Conservation (phyloP, 2,888 invertebrate species). For the Xestia rhomboidea region DNA sequence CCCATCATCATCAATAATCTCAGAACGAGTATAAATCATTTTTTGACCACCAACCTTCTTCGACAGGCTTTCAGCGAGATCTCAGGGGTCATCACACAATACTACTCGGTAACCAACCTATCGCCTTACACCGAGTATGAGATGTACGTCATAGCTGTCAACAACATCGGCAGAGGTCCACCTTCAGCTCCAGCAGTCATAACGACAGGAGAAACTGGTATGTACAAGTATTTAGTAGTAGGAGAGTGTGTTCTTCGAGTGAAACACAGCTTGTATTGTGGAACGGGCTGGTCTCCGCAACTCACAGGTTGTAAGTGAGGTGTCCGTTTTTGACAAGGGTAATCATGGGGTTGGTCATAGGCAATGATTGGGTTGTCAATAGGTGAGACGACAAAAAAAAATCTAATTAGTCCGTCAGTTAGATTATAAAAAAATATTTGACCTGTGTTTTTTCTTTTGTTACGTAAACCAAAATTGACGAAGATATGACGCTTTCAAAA, state of each 20-base stretch:
- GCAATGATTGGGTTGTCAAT: no score
- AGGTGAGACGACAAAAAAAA: no score
- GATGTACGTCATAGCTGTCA: slow-evolving; percentile 98
- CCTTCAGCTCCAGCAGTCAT: slow-evolving; percentile 97
- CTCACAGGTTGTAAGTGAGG: slow-evolving; percentile 11
- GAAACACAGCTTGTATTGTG: slow-evolving; percentile 2
- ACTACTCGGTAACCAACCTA: slow-evolving; percentile 96
- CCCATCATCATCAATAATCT: background rate
- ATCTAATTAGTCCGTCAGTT: no score
- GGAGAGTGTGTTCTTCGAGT: slow-evolving; percentile 23
- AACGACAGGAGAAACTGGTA: slow-evolving; percentile 99
- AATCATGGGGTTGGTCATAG: background rate
- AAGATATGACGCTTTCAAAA: no score
- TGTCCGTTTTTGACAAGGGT: background rate
- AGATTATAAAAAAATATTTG: no score
- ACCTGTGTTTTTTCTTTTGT: no score
- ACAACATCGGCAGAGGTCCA: slow-evolving; percentile 97
- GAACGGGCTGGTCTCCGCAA: background rate
- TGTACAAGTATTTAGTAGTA: slow-evolving; percentile 70
- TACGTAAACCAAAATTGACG: no score
- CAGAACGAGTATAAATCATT: background rate
- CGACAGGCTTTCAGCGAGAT: slow-evolving; percentile 97
- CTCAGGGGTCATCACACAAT: slow-evolving; percentile 97
- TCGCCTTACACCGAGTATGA: slow-evolving; percentile 99
- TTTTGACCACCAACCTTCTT: background rate